Evolutionary conservation across 2,888 invertebrate species (phyloP).

Genomic region (Philopedon plagiatum): DNA sequence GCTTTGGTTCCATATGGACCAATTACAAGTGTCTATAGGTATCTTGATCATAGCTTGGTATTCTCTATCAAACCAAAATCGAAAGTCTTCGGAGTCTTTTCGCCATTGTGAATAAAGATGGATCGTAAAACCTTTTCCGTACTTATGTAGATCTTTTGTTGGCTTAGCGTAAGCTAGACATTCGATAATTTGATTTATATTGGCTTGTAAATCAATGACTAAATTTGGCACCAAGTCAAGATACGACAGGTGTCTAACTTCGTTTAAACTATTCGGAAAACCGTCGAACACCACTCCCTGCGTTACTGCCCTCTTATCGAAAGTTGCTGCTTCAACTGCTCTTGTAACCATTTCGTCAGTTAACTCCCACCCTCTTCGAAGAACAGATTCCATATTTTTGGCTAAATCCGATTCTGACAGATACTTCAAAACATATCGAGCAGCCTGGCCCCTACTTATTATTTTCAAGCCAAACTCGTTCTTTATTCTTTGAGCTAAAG

Average conservation of each 20-base stretch:
- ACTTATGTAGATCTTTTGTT: constrained; percentile 58
- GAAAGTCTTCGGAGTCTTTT: constrained; percentile 63
- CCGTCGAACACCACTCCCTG: constrained; percentile 78
- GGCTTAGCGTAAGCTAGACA: constrained; percentile 67
- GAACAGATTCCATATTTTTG: constrained; percentile 64
- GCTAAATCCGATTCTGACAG: constrained; percentile 72
- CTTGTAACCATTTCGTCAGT: constrained; percentile 69
- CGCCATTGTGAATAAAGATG: constrained; percentile 70
- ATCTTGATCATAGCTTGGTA: constrained; percentile 72
- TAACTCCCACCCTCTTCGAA: constrained; percentile 69
- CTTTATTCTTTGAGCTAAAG: constrained; percentile 72
- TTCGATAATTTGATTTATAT: constrained; percentile 64
- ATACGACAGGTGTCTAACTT: constrained; percentile 70
- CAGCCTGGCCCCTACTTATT: constrained; percentile 72
- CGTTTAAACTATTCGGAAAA: constrained; percentile 72
- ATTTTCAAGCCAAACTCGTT: constrained; percentile 72
- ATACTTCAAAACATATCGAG: constrained; percentile 70
- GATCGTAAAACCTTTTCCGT: constrained; percentile 65
- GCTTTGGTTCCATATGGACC: constrained; percentile 72
- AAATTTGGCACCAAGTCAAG: constrained; percentile 73
- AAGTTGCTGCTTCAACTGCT: constrained; percentile 71
- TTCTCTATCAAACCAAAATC: constrained; percentile 71
- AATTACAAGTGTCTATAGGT: constrained; percentile 71
- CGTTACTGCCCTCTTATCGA: constrained; percentile 69
- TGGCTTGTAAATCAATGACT: constrained; percentile 71